Conservation (phyloP, 2,113 vertebrate species). For the Cyanocitta stelleri region DNA sequence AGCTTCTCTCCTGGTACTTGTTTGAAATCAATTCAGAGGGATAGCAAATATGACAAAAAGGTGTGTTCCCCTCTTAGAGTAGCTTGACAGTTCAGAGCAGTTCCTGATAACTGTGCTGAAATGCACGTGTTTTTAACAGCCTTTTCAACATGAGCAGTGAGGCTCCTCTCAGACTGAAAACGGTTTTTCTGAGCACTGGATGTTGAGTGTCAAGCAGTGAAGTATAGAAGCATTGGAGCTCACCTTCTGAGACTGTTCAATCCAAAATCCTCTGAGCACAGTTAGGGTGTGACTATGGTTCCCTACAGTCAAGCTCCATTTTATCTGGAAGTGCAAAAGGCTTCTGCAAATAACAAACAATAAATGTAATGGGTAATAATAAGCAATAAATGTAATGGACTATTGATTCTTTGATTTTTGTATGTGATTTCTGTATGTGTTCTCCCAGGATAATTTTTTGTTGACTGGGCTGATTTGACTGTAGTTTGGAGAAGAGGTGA, state of each 20-base stretch:
- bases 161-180: neutral
- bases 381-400: neutral
- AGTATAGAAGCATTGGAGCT: neutral
- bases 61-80: neutral
- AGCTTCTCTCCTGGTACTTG: neutral
- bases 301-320: neutral
- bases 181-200: neutral
- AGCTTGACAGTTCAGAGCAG: neutral
- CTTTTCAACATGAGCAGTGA: neutral
- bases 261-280: neutral
- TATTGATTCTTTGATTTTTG: neutral
- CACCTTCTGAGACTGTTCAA: neutral
- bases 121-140: neutral
- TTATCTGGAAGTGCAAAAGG: neutral
- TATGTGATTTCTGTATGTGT: neutral
- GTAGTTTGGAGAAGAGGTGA: neutral
- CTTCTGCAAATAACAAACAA: neutral
- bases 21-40: neutral
- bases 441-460: neutral
- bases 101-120: neutral
- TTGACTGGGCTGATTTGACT: neutral
- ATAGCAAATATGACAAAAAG: neutral
- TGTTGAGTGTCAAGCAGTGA: neutral
- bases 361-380: neutral
- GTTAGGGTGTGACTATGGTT: neutral